These are phyloP conservation scores for Melipona bicolor DNA, from an alignment of 2,888 invertebrate species.

Conservation along the genomic window DNA sequence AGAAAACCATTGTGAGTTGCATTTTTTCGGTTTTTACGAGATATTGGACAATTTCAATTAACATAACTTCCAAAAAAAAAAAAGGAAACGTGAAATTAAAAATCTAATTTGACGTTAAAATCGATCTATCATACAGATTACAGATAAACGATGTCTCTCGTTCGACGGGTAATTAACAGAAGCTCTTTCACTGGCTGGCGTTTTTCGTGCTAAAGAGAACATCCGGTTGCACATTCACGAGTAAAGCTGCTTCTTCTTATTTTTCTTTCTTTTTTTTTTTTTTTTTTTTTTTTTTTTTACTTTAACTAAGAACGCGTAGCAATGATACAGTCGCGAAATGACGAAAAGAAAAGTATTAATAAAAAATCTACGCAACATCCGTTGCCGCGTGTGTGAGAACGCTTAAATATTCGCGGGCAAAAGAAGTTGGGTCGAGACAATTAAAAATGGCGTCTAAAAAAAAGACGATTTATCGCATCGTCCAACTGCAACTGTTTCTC, in stretches of 20 bases:
- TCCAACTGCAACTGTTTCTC: neutral
- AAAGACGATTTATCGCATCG: too few species aligned
- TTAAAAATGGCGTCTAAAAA: conserved; percentile 19
- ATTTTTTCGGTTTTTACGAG: neutral
- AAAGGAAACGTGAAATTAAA: neutral
- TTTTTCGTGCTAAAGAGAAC: conserved; percentile 52
- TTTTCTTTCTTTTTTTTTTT: conserved; percentile 2
- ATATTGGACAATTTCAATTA: neutral
- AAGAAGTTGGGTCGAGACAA: conserved; percentile 25
- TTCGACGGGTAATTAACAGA: conserved; percentile 50
- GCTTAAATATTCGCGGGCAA: conserved; percentile 33
- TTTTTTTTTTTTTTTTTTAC: conserved; percentile 18
- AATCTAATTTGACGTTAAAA: neutral
- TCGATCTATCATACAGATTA: neutral
- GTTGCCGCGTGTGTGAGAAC: conserved; percentile 34
- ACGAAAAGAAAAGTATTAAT: conserved; percentile 72
- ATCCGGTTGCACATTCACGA: conserved; percentile 57
- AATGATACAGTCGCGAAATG: conserved; percentile 33
- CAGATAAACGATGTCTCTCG: neutral
- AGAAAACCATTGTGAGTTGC: neutral
- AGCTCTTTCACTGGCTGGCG: conserved; percentile 48
- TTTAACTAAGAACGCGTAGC: conserved; percentile 24
- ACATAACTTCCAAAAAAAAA: too few species aligned
- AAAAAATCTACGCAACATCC: conserved; percentile 73
- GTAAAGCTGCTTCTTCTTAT: conserved; percentile 35